Evolutionary conservation across 1,140 invertebrate genomes (phyloP).

Genomic region (Pseudachorutes palmiensis): DNA sequence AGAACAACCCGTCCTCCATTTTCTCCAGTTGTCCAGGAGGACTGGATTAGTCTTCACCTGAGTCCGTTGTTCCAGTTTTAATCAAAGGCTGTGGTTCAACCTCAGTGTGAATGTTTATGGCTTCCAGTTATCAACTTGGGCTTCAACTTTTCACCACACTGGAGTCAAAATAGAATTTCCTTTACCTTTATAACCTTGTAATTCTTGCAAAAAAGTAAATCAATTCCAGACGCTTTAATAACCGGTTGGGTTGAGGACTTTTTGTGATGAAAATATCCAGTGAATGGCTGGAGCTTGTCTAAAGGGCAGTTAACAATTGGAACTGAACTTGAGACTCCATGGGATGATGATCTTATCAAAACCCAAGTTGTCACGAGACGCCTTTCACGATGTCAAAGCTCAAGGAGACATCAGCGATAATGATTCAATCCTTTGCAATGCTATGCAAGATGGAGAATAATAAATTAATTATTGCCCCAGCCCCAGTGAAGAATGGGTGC

Average conservation of each 20-base stretch:
- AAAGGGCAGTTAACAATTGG: background rate
- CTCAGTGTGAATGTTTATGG: too few relatives aligned
- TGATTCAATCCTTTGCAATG: too few relatives aligned
- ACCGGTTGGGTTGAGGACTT: background rate
- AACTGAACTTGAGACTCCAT: background rate
- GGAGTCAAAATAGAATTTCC: too few relatives aligned
- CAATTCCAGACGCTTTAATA: too few relatives aligned
- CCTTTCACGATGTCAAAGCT: background rate
- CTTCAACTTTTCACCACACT: too few relatives aligned
- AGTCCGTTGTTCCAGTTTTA: background rate
- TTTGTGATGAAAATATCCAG: background rate
- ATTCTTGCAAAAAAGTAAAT: too few relatives aligned
- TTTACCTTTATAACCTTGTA: too few relatives aligned
- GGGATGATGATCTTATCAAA: background rate
- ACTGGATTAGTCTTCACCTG: conserved; percentile 3
- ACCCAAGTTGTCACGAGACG: background rate
- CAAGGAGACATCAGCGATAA: conserved; percentile 42
- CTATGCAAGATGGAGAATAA: too few relatives aligned
- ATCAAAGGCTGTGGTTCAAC: too few relatives aligned
- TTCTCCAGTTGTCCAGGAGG: background rate
- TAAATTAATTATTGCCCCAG: too few relatives aligned
- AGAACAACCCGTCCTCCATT: conserved; percentile 1
- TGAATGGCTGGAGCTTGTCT: background rate
- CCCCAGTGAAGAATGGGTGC: too few relatives aligned
- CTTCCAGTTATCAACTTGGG: too few relatives aligned